These are phyloP conservation scores for Colistium nudipinnis DNA, from an alignment of 2,113 vertebrate species.

Conservation along the genomic window DNA sequence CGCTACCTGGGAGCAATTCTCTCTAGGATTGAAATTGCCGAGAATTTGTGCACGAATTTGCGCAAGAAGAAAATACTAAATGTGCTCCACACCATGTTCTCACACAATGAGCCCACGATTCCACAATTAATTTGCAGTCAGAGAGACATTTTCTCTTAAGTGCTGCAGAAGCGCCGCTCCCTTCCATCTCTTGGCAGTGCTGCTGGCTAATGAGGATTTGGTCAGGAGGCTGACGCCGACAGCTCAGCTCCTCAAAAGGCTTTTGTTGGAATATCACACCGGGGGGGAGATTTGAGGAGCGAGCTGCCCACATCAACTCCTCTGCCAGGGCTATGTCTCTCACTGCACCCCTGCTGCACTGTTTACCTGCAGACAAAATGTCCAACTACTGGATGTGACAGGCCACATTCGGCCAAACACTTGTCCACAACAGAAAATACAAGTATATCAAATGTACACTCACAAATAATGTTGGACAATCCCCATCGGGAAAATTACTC, in stretches of 20 bases:
- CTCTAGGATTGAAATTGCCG: conserved; percentile 20
- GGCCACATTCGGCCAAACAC: conserved; percentile 16
- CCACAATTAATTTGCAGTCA: conserved; percentile 46
- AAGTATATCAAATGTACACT: conserved; percentile 28
- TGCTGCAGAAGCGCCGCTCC: conserved; percentile 36
- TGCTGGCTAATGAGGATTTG: conserved; percentile 71
- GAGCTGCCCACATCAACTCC: conserved; percentile 41
- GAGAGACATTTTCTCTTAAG: conserved; percentile 45
- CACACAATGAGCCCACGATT: conserved; percentile 24
- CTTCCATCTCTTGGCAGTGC: conserved; percentile 34
- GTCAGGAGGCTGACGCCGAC: conserved; percentile 62
- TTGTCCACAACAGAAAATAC: conserved; percentile 36
- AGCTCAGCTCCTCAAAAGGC: conserved; percentile 66
- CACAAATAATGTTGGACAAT: too few species aligned
- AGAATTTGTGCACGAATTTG: conserved; percentile 23
- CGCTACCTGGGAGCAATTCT: conserved; percentile 33
- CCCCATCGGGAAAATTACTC: neutral
- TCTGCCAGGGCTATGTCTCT: conserved; percentile 34
- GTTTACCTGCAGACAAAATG: conserved; percentile 61
- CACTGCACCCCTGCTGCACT: conserved; percentile 36
- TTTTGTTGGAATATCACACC: conserved; percentile 66
- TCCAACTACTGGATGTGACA: conserved; percentile 16
- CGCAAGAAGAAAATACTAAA: conserved; percentile 28
- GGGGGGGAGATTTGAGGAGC: conserved; percentile 63
- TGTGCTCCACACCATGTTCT: conserved; percentile 31